A percentile compares a stretch with the other conserved stretches of the same genome.
These are phyloP conservation scores for Philopotamus ludificatus DNA, from an alignment of 1,140 invertebrate species.

Conservation along the genomic window DNA sequence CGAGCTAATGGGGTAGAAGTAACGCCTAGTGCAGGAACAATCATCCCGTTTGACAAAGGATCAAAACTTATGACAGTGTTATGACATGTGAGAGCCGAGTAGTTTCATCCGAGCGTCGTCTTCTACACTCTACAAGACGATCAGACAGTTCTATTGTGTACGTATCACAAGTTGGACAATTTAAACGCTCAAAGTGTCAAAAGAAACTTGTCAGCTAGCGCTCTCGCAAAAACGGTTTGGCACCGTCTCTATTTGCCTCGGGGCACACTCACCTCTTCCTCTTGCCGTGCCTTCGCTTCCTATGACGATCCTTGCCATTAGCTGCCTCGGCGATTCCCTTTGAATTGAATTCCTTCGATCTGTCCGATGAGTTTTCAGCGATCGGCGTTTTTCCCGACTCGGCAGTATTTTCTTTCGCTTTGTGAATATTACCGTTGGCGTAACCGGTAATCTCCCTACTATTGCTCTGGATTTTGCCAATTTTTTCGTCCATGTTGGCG, in stretches of 20 bases:
- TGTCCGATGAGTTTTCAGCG: not conserved
- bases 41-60: not conserved
- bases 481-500: constrained; percentile 48
- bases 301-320: constrained; percentile 42
- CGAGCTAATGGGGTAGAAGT: too few species aligned
- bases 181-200: too few species aligned
- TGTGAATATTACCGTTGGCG: constrained; percentile 50
- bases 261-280: constrained; percentile 26
- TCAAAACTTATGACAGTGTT: constrained; percentile 19
- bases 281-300: constrained; percentile 48
- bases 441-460: constrained; percentile 55
- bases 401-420: constrained; percentile 47
- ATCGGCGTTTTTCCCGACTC: not conserved
- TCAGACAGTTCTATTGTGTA: too few species aligned
- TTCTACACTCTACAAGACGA: not conserved
- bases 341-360: not conserved
- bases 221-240: too few species aligned
- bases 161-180: too few species aligned
- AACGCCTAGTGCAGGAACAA: not conserved
- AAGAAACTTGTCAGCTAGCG: too few species aligned
- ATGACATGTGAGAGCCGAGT: not conserved
- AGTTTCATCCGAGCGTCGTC: not conserved
- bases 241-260: too few species aligned
- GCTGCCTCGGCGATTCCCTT: not conserved
- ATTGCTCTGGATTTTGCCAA: constrained; percentile 56